These are phyloP conservation scores for Ploceus nigricollis DNA, from an alignment of 2,113 vertebrate species.

Conservation along the genomic window DNA sequence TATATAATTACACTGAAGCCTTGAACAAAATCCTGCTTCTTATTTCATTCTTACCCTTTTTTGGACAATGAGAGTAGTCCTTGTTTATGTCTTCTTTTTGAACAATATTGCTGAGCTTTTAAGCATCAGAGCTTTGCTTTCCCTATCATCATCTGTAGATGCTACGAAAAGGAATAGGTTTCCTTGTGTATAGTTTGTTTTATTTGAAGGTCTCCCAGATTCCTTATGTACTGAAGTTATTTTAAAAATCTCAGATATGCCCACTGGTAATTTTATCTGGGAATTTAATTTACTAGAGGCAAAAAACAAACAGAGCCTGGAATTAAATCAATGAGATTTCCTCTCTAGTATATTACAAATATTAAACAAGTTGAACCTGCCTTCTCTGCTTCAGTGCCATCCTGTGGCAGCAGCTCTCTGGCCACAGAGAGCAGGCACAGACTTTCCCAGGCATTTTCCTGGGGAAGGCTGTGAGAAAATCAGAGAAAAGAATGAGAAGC, in stretches of 20 bases:
- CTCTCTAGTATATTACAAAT: not conserved
- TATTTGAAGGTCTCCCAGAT: not conserved
- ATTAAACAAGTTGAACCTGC: not conserved
- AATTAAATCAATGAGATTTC: not conserved
- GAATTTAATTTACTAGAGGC: slow-evolving; percentile 18
- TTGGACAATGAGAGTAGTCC: not conserved
- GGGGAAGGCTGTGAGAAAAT: too few relatives aligned
- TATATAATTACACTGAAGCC: slow-evolving; percentile 18
- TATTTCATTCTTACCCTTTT: not conserved
- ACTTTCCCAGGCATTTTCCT: too few relatives aligned
- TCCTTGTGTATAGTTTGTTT: slow-evolving; percentile 14
- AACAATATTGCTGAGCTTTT: not conserved
- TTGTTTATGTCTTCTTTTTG: not conserved
- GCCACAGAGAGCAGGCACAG: too few relatives aligned
- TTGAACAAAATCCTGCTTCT: slow-evolving; percentile 28
- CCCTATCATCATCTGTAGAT: not conserved
- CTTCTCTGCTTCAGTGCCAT: not conserved
- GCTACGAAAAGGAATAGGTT: not conserved
- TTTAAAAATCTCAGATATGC: not conserved
- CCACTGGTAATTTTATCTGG: slow-evolving; percentile 5
- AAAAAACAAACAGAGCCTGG: not conserved
- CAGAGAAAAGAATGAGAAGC: too few relatives aligned
- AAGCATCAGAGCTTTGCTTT: not conserved
- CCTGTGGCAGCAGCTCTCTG: too few relatives aligned
- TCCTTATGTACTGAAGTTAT: not conserved